phyloP scores from a whole-genome alignment of 2,888 invertebrate species.

The Therioaphis trifolii region DNA sequence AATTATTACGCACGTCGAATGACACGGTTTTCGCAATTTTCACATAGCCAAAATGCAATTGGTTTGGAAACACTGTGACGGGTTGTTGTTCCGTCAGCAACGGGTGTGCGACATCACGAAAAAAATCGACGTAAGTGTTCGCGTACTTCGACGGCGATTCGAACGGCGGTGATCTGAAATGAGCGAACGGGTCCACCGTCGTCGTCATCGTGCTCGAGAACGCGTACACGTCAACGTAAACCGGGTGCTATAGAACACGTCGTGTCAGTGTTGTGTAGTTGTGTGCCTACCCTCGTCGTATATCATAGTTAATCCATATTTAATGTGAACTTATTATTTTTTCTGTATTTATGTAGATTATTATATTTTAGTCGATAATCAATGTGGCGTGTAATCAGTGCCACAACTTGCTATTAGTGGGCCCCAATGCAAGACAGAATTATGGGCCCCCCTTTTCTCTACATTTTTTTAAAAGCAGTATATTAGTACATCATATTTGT shows the following conservation, averaged over 20 bases:
- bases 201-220: not conserved
- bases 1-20: slow-evolving; percentile 22
- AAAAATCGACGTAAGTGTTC: slow-evolving; percentile 32
- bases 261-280: not conserved
- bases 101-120: slow-evolving; percentile 19
- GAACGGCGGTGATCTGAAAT: slow-evolving; percentile 30
- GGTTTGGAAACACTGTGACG: not conserved
- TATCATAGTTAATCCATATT: no score
- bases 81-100: not conserved
- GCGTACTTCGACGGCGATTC: not conserved
- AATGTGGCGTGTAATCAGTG: no score
- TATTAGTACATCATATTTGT: no score
- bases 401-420: no score
- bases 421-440: no score
- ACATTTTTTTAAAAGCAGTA: no score
- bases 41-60: slow-evolving; percentile 36
- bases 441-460: no score
- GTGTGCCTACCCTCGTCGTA: not conserved
- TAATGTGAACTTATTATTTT: no score
- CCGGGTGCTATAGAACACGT: slow-evolving; percentile 35
- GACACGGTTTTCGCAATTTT: not conserved
- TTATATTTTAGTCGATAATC: no score
- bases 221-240: slow-evolving; percentile 51
- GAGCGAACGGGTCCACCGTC: slow-evolving; percentile 20
- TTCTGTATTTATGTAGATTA: no score